Base-by-base conservation (phyloP, 2,797 vertebrate species). In the Urophycis tenuis region DNA sequence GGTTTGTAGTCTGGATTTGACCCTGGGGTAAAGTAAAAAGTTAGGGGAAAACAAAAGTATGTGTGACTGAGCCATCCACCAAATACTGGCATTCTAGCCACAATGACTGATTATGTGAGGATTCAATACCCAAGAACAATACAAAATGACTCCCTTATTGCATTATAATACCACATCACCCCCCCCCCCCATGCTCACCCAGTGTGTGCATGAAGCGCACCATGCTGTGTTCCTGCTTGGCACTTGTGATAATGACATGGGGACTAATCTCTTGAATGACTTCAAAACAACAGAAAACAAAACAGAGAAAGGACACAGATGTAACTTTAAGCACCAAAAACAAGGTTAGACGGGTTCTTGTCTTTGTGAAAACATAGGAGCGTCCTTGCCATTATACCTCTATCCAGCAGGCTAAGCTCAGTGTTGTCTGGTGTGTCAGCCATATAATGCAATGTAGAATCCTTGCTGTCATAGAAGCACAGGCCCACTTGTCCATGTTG, bases 141-240 rank as follows among this genome's bases (percentile, higher is more conserved):
- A 49, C 17, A 49, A 14, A 69, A 31, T 31, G 5, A 31, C 19
- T 22, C 71, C 41, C 29, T 32, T 29, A 15, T 5, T 31, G 8
- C 72, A 15, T 71, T 22, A 5, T 71, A 19, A 31, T 15, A 41
- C 7, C 70, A 39, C 7, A 25, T n/a, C 69, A 36, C 25, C 49
- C 39, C 74, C 45, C 77, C 30, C n/a, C 29, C 6, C 72, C 45
- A 30, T n/a, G 72, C 72, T 73, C 89, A 95, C 94, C 93, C 36
- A 97, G 87, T 74, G 85, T 90, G 77, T 90, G 89, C 69, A 99
- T 88, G 87, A 96, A 98, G 60, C 49, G 91, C 53, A 93, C 87
- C 90, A 98, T 92, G 81, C 85, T 92, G 74, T 87, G 90, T 80
- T 99, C 96, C 87, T 98, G 97, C 90, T 97, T 99, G 75, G 96